phyloP scores from a whole-genome alignment of 2,113 vertebrate genomes.

The Mastomys coucha region DNA sequence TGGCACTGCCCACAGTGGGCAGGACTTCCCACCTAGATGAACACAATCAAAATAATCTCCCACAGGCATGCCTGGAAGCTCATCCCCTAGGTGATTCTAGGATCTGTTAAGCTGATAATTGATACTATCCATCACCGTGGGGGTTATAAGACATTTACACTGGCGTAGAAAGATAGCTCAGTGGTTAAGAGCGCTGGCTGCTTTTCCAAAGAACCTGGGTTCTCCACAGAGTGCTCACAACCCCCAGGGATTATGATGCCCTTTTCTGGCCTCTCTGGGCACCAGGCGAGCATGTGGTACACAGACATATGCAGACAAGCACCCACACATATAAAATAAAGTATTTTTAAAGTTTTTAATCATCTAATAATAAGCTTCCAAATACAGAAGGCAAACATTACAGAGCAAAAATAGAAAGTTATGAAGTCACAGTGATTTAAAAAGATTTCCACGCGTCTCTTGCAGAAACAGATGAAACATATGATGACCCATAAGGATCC shows the following conservation, averaged over 20 bases:
- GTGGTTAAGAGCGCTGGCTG: neutral
- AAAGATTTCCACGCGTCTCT: neutral
- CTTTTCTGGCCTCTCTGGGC: neutral
- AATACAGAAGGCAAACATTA: neutral
- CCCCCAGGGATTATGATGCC: neutral
- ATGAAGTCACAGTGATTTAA: neutral
- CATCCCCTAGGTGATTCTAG: neutral
- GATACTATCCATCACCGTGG: neutral
- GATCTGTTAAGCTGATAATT: neutral
- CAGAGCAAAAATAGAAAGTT: slow-evolving; percentile 20
- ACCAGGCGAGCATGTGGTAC: neutral
- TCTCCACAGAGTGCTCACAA: neutral
- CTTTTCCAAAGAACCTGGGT: neutral
- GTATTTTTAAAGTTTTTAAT: neutral
- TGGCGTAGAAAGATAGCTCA: neutral
- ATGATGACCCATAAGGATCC: neutral
- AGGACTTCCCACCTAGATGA: neutral
- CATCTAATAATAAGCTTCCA: neutral
- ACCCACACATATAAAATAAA: neutral
- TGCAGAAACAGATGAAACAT: neutral
- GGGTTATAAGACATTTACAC: neutral
- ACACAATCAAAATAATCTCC: neutral
- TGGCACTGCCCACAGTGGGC: neutral
- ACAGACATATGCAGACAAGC: neutral
- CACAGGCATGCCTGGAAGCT: neutral